A percentile compares a stretch with the other conserved stretches of the same genome.
phyloP scores from a whole-genome alignment of 2,888 invertebrate genomes.

The Pammene aurita region DNA sequence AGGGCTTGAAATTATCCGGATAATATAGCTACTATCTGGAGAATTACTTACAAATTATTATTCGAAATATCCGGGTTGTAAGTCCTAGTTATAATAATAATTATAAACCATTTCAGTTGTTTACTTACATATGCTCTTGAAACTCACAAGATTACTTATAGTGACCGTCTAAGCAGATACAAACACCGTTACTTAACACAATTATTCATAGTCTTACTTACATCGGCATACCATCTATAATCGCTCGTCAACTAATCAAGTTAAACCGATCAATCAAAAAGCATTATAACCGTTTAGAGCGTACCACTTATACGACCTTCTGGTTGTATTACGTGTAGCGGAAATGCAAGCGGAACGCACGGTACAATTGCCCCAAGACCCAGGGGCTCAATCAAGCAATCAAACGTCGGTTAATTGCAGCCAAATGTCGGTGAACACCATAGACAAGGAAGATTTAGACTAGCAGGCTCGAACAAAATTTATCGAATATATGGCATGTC shows the following conservation, averaged over 20 bases:
- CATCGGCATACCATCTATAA: constrained; percentile 9
- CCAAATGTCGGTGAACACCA: constrained; percentile 55
- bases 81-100: too few relatives aligned
- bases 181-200: constrained; percentile 14
- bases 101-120: not conserved
- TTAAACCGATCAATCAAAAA: constrained; percentile 5
- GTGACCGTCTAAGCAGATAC: not conserved
- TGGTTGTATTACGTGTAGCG: constrained; percentile 1
- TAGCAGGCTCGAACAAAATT: too few relatives aligned
- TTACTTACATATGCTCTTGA: not conserved
- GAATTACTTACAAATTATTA: too few relatives aligned
- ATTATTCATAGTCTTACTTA: constrained; percentile 2
- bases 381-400: constrained; percentile 52
- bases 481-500: too few relatives aligned
- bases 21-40: too few relatives aligned
- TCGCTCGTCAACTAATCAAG: constrained; percentile 18
- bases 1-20: too few relatives aligned
- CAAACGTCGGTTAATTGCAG: constrained; percentile 63
- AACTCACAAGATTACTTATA: not conserved
- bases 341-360: constrained; percentile 29
- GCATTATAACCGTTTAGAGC: not conserved
- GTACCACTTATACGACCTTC: constrained; percentile 23
- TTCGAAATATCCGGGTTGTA: too few relatives aligned
- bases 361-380: constrained; percentile 41
- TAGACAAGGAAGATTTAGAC: too few relatives aligned